Conservation (phyloP, 2,888 invertebrate species). For the Sthenelais limicola region DNA sequence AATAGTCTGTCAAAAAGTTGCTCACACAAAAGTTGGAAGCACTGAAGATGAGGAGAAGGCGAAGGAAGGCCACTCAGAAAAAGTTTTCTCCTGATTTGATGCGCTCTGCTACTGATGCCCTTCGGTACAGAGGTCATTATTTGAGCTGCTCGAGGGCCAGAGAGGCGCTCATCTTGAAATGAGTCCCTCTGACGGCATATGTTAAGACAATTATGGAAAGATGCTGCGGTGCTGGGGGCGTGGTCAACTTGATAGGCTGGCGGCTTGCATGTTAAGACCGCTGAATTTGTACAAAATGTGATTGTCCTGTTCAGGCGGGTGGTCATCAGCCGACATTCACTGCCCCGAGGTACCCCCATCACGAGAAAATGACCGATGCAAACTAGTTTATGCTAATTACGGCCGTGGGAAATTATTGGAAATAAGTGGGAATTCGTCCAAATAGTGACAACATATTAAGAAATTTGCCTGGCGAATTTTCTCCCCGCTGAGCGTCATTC, state of each 20-base stretch:
- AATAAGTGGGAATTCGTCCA: conserved; percentile 38
- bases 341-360: conserved; percentile 26
- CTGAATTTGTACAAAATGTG: conserved; percentile 32
- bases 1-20: no score
- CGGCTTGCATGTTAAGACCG: conserved; percentile 36
- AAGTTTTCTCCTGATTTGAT: no score
- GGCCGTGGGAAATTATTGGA: conserved; percentile 36
- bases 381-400: conserved; percentile 34
- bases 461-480: conserved; percentile 26
- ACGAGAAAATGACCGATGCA: conserved; percentile 9
- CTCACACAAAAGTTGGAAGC: no score
- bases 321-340: conserved; percentile 31
- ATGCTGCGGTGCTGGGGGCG: conserved; percentile 5
- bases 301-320: not conserved
- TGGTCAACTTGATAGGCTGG: conserved; percentile 15
- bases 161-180: conserved; percentile 32
- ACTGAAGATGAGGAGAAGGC: no score
- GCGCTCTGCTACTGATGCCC: no score
- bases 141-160: conserved; percentile 1
- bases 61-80: no score
- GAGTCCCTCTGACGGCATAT: conserved; percentile 39
- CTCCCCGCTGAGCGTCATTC: not conserved
- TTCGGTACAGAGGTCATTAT: conserved; percentile 16
- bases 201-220: conserved; percentile 39
- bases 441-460: conserved; percentile 35